Base-by-base conservation (phyloP, 2,113 vertebrate genomes). In the Calypte anna region DNA sequence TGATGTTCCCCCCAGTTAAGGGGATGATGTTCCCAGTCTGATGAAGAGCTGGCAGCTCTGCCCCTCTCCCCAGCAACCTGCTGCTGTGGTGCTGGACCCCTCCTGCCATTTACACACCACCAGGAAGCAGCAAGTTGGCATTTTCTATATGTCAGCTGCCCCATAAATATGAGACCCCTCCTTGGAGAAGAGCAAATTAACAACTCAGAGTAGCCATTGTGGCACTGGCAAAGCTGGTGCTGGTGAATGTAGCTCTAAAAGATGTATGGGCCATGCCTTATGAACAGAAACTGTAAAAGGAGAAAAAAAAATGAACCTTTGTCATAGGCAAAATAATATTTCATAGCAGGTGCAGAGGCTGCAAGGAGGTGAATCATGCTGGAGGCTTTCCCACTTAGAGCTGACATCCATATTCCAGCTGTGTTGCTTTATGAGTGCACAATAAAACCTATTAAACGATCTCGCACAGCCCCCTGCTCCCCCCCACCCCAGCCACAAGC, bases 371-470 rank as follows among this genome's bases (percentile, higher is more conserved):
- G 82, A 87, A 36, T 70, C 12, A 62, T 24, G 73, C 48, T 38
- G 61, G 64, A 69, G 68, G 85, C 74, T 91, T 86, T 84, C 76
- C 58, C 68, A 17, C 64, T 38, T 8, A 16, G 83, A 75, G 57
- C 62, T 75, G 78, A 54, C 40, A 82, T 38, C 83, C 87, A 11
- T 17, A 24, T 64, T 82, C 77, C 96, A 94, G 66, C 63, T 36
- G 77, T 50, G 62, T 31, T 79, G 77, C 85, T 87, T 92, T 92
- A 90, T 72, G 73, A 96, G 64, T 3, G 3, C 77, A 93, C 66
- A 67, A 93, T 94, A 76, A 93, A 95, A 85, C 69, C 72, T 54
- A 90, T 86, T 88, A 90, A 95, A 91, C 5, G 63, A 92, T 85
- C 59, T 62, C 14, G 63, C 36, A 24, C 46, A 44, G 67, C 62